These are phyloP conservation scores for Vidua chalybeata DNA, from an alignment of 2,113 vertebrate genomes.

Conservation along the genomic window DNA sequence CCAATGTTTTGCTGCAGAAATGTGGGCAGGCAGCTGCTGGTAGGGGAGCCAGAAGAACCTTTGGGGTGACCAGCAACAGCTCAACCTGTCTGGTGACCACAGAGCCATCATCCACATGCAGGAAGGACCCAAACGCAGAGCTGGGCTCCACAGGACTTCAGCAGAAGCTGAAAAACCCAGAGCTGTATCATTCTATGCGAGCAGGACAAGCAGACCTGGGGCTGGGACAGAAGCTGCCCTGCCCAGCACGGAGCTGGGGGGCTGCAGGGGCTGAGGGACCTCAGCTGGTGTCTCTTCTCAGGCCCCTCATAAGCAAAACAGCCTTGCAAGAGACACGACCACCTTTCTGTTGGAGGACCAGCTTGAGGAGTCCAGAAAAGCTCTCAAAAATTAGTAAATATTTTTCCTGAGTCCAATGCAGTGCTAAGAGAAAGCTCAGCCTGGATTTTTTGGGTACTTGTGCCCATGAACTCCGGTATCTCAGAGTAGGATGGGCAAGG, in stretches of 20 bases:
- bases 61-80: fast-evolving
- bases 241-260: neutral
- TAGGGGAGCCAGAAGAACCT: neutral
- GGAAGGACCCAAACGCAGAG: neutral
- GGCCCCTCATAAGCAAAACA: neutral
- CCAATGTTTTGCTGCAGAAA: neutral
- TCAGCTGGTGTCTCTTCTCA: neutral
- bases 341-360: neutral
- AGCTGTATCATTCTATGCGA: no score
- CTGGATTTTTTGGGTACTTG: neutral
- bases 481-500: neutral
- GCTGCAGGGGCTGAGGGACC: neutral
- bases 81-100: neutral
- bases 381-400: neutral
- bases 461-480: neutral
- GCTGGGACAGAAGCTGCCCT: neutral
- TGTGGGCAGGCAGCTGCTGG: neutral
- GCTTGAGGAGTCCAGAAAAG: neutral
- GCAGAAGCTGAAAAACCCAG: neutral
- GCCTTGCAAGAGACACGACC: neutral
- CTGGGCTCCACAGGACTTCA: neutral
- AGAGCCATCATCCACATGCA: fast-evolving
- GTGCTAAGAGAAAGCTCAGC: neutral
- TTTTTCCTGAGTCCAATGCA: neutral
- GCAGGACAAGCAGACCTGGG: neutral